Conservation (phyloP, 2,888 invertebrate species). For the Thymelicus acteon region DNA sequence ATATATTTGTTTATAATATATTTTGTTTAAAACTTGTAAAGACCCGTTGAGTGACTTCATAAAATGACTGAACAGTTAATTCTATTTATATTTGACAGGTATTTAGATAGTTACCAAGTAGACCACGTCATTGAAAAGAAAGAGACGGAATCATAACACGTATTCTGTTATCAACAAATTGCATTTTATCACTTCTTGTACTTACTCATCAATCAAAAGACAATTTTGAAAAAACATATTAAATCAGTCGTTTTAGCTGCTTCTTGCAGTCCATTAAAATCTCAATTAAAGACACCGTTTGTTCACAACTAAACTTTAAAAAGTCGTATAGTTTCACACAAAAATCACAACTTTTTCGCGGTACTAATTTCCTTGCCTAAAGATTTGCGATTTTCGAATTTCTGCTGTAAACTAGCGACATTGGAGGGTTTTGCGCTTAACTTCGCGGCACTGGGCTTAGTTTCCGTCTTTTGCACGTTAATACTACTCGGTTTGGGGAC, state of each 20-base stretch:
- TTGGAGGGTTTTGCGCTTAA: slow-evolving; percentile 86
- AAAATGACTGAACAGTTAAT: too few relatives aligned
- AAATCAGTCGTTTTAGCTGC: slow-evolving; percentile 27
- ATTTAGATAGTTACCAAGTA: too few relatives aligned
- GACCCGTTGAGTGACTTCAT: too few relatives aligned
- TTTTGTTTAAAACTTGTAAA: too few relatives aligned
- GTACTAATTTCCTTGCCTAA: slow-evolving; percentile 70
- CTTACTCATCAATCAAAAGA: slow-evolving; percentile 7
- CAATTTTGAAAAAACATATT: neutral
- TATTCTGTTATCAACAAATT: neutral
- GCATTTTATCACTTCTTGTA: neutral
- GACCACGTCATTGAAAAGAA: neutral
- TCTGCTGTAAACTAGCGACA: slow-evolving; percentile 91
- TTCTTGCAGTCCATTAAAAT: slow-evolving; percentile 1
- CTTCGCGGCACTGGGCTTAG: slow-evolving; percentile 73
- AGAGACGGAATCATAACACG: neutral
- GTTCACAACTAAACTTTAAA: neutral
- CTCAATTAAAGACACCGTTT: neutral
- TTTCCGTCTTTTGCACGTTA: slow-evolving; percentile 61
- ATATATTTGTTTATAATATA: too few relatives aligned
- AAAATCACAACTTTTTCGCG: slow-evolving; percentile 59
- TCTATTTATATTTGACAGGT: too few relatives aligned
- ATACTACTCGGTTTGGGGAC: slow-evolving; percentile 72
- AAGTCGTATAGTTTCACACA: slow-evolving; percentile 12
- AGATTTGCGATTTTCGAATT: slow-evolving; percentile 88